phyloP scores from a whole-genome alignment of 2,113 vertebrate genomes.

The Theropithecus gelada region DNA sequence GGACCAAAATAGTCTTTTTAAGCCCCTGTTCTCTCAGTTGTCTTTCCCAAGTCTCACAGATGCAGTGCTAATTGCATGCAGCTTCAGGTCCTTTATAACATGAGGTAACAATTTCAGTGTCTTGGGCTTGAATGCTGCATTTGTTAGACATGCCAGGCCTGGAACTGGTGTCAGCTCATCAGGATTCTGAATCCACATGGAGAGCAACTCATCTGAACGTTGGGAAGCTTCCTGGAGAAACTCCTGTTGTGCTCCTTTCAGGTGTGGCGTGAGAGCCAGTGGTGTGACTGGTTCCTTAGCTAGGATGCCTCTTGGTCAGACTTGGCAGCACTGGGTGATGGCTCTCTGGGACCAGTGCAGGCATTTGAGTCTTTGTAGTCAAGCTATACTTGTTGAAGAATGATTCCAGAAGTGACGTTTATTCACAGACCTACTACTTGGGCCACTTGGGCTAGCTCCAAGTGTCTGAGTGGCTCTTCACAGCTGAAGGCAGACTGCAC shows the following conservation, averaged over 20 bases:
- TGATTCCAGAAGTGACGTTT: background rate
- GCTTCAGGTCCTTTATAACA: slow-evolving; percentile 68
- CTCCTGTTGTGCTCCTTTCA: background rate
- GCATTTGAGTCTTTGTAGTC: slow-evolving; percentile 43
- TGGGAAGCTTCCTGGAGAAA: slow-evolving; percentile 15
- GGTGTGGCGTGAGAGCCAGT: background rate
- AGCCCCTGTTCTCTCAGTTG: slow-evolving; percentile 38
- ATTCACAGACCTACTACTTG: background rate
- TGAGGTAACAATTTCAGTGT: slow-evolving; percentile 68
- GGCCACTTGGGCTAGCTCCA: background rate
- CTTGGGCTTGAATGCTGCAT: slow-evolving; percentile 43
- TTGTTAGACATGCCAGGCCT: slow-evolving; percentile 69
- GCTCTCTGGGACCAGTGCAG: slow-evolving; percentile 8
- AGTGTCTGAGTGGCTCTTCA: background rate
- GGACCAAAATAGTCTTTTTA: slow-evolving; percentile 56
- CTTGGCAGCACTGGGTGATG: background rate
- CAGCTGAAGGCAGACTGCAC: background rate
- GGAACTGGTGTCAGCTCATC: background rate
- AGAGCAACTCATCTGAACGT: background rate
- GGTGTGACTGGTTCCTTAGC: slow-evolving; percentile 49
- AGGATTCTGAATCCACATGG: slow-evolving; percentile 39
- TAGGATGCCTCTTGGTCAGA: slow-evolving; percentile 18
- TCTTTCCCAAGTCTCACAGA: slow-evolving; percentile 58
- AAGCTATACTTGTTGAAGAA: background rate
- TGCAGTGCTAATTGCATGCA: slow-evolving; percentile 78